Conservation (phyloP, 2,888 invertebrate species). For the Dynastes hyllus region DNA sequence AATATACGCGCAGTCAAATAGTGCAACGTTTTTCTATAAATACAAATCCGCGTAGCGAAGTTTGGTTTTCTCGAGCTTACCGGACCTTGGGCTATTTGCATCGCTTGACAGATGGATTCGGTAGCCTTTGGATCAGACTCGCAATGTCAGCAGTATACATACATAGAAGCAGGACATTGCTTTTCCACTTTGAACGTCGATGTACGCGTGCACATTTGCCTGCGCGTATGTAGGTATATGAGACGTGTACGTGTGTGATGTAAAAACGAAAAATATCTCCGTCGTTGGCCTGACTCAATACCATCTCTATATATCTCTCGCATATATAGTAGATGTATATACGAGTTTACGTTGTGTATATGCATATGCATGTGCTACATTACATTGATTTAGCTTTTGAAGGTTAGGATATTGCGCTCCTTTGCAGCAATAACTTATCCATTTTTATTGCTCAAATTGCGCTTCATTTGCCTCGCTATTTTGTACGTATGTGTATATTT, state of each 20-base stretch:
- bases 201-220: neutral
- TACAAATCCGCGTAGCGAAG: conserved; percentile 52
- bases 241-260: conserved; percentile 32
- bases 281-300: conserved; percentile 46
- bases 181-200: conserved; percentile 45
- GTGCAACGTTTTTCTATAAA: conserved; percentile 56
- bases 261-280: conserved; percentile 53
- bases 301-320: conserved; percentile 16
- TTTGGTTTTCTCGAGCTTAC: conserved; percentile 51
- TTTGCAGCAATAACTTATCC: conserved; percentile 26
- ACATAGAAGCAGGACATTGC: conserved; percentile 49
- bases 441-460: conserved; percentile 31
- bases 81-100: conserved; percentile 58
- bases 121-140: conserved; percentile 56
- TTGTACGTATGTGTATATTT: conserved; percentile 12
- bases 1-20: conserved; percentile 51
- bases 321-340: conserved; percentile 5
- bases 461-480: conserved; percentile 1
- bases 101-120: conserved; percentile 55
- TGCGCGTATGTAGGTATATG: neutral
- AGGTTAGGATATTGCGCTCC: conserved; percentile 30
- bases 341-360: neutral
- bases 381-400: conserved; percentile 29
- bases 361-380: conserved; percentile 28
- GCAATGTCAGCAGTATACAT: conserved; percentile 53